These are phyloP conservation scores for Zygaena filipendulae DNA, from an alignment of 2,888 invertebrate species.

Conservation along the genomic window DNA sequence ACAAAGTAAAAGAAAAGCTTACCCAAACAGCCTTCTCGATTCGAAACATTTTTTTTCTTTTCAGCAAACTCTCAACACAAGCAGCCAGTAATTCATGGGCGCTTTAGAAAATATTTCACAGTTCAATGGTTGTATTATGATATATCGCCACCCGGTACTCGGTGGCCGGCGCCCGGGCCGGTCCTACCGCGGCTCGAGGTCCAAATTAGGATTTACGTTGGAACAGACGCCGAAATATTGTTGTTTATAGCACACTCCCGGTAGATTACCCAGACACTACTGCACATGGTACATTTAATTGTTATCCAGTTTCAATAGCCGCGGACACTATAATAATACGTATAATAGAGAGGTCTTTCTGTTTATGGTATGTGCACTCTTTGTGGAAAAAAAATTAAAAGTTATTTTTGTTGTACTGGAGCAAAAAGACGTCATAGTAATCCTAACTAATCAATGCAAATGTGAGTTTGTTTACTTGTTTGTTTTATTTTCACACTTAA, in stretches of 20 bases:
- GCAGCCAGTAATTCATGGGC: no score
- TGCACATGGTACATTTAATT: slow-evolving; percentile 22
- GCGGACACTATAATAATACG: not conserved
- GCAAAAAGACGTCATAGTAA: not conserved
- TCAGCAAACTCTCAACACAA: no score
- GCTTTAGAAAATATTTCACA: slow-evolving; percentile 50
- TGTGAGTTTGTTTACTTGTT: not conserved
- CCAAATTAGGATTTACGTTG: slow-evolving; percentile 51
- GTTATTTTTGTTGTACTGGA: slow-evolving; percentile 13
- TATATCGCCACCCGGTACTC: slow-evolving; percentile 34
- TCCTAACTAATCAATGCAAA: not conserved
- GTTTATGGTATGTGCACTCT: no score
- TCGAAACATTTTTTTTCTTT: no score
- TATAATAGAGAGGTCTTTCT: no score
- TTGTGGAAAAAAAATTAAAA: no score
- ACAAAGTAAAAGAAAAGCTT: no score
- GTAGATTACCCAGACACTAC: slow-evolving; percentile 1
- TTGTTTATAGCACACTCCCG: slow-evolving; percentile 30
- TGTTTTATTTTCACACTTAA: not conserved
- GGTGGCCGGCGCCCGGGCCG: slow-evolving; percentile 1
- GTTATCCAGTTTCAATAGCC: not conserved
- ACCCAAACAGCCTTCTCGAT: no score
- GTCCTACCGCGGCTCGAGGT: slow-evolving; percentile 14
- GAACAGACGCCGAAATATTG: slow-evolving; percentile 32
- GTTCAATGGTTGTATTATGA: slow-evolving; percentile 49